Evolutionary conservation across 2,113 vertebrate genomes (phyloP).

Genomic region (Cyanoderma ruficeps): DNA sequence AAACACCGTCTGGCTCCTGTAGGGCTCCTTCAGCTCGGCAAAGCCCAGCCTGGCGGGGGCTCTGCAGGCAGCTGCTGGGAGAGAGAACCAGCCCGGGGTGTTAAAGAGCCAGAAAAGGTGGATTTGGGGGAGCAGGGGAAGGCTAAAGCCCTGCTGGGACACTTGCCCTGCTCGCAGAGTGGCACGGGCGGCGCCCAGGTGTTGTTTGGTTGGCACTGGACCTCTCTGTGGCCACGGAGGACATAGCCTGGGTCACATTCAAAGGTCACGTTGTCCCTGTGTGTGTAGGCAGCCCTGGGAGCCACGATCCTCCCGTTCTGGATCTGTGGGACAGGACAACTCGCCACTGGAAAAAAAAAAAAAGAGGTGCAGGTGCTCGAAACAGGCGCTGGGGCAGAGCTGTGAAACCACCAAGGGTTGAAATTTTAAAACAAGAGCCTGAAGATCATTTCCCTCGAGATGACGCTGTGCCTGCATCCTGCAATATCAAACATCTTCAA

Average conservation of each 20-base stretch:
- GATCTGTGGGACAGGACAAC: constrained; percentile 36
- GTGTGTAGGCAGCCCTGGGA: not conserved
- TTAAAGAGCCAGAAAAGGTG: not conserved
- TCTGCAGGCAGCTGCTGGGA: not conserved
- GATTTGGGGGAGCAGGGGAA: not conserved
- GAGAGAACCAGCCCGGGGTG: not conserved
- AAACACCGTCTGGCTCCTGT: not conserved
- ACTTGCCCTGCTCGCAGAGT: constrained; percentile 59
- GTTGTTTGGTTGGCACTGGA: constrained; percentile 33
- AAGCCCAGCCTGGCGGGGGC: not conserved
- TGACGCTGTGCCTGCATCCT: not conserved
- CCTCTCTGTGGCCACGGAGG: constrained; percentile 17
- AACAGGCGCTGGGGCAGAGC: not conserved
- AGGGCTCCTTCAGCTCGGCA: constrained; percentile 4
- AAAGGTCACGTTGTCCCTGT: constrained; percentile 42
- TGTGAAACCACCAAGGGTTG: accelerated
- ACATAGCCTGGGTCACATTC: constrained; percentile 59
- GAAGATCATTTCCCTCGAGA: not conserved
- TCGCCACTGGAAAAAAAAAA: not conserved
- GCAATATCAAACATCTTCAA: accelerated
- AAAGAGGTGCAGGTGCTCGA: not conserved
- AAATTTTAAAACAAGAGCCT: not conserved
- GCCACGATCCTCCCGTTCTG: constrained; percentile 38
- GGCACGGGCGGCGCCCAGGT: constrained; percentile 62
- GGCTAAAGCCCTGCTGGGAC: accelerated